Evolutionary conservation across 2,113 vertebrate species (phyloP), one percentile per base, ranked within the genome.

Genomic region (Albula glossodonta): DNA sequence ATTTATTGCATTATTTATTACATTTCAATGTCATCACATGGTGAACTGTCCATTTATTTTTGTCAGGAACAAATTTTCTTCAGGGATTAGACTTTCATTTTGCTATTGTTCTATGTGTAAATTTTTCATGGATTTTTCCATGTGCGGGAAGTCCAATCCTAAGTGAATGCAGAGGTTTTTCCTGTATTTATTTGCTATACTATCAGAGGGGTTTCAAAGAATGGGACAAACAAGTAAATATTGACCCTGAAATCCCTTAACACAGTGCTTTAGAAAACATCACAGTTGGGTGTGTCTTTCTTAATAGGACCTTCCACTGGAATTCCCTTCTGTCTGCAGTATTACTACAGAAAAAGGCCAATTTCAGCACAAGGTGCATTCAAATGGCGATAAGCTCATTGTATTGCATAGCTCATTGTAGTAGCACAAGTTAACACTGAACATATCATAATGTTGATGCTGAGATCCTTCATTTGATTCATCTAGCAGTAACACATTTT

Each of bases 261-360:
- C 78, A 86, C 84, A 83, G 8, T 2, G 15, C 49, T 0, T 41
- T 31, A 81, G 53, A 85, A 81, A 85, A 85, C 74, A 81, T 82
- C 78, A 79, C 84, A 52, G 48, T 53, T 83, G 81, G 78, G 77
- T 88, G 87, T 74, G 13, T 17, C 83, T 17, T 85, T 88, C 7
- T 51, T 82, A 82, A 63, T 86, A 41, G 10, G 48, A 82, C 51
- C n/a, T 5, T 48, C 83, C 17, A 19, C 17, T 84, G 88, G 78
- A 93, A 91, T 89, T 3, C 84, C 15, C 51, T 77, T 83, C 81
- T 48, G 5, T 52, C 66, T 51, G 31, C 31, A 78, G 63, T 74
- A 22, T 74, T 74, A 9, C 70, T n/a, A 25, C 22, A 9, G 70
- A 74, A 74, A 74, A n/a, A 74, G 9, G 10, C 49, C 80, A 51